phyloP scores from a whole-genome alignment of 2,888 invertebrate genomes.

The Chaetoderma sp. region DNA sequence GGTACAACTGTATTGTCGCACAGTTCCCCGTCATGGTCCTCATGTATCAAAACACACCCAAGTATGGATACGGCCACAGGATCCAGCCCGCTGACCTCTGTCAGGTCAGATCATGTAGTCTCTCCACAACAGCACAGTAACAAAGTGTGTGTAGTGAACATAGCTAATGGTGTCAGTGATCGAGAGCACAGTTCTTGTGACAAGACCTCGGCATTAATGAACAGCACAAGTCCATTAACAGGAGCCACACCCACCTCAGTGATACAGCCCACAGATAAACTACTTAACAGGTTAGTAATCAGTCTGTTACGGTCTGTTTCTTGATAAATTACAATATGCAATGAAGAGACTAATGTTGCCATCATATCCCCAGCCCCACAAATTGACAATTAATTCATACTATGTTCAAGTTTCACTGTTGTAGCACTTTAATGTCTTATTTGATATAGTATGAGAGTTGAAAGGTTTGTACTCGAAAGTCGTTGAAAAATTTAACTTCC shows the following conservation, averaged over 20 bases:
- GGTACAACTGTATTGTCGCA: not conserved
- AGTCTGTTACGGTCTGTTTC: too few species aligned
- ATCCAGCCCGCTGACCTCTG: conserved; percentile 27
- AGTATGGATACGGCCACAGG: not conserved
- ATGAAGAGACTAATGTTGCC: not conserved
- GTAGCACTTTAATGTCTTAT: too few species aligned
- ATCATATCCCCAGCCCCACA: too few species aligned
- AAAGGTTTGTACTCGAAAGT: too few species aligned
- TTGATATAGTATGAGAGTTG: too few species aligned
- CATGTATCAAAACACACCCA: not conserved
- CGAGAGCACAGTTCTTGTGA: not conserved
- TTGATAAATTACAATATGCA: not conserved
- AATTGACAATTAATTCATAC: too few species aligned
- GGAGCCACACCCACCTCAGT: conserved; percentile 58
- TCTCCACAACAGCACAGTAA: too few species aligned
- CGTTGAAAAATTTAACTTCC: too few species aligned
- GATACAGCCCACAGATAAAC: conserved; percentile 54
- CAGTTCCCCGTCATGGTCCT: not conserved
- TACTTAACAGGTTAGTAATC: conserved; percentile 41
- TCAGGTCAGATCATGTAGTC: too few species aligned
- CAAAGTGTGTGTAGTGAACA: conserved; percentile 38
- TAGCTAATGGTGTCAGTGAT: conserved; percentile 1
- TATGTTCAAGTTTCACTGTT: too few species aligned
- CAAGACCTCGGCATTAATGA: not conserved
- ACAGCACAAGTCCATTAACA: conserved; percentile 46